Conservation (phyloP, 2,888 invertebrate genomes). For the Clepsis dumicolana region DNA sequence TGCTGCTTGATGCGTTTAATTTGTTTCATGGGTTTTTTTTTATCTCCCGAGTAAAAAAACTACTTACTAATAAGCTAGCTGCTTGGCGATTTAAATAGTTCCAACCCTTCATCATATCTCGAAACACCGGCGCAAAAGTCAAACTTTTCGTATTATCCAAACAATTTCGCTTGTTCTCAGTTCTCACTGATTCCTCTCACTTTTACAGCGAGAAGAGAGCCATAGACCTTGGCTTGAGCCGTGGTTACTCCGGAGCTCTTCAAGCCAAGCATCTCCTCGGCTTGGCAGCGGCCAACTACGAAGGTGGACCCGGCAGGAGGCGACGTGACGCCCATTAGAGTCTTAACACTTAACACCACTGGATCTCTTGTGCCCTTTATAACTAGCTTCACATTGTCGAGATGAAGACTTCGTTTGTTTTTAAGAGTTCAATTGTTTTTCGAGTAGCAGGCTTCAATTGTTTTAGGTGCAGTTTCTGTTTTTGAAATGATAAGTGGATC, state of each 20-base stretch:
- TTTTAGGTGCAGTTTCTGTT: neutral
- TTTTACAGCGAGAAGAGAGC: slow-evolving; percentile 93
- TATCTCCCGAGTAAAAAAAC: too few species aligned
- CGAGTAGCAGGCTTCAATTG: neutral
- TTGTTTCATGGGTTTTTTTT: too few species aligned
- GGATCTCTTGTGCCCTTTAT: slow-evolving; percentile 31
- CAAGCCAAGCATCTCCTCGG: slow-evolving; percentile 97
- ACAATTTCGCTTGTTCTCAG: neutral
- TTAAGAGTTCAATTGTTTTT: neutral
- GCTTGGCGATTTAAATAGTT: too few species aligned
- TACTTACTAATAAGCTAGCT: too few species aligned
- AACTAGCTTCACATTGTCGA: neutral
- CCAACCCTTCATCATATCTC: too few species aligned
- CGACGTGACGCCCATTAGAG: slow-evolving; percentile 87
- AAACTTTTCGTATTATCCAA: too few species aligned
- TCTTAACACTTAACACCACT: slow-evolving; percentile 1
- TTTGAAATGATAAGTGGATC: neutral
- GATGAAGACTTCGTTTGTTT: neutral
- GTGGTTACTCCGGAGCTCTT: slow-evolving; percentile 95
- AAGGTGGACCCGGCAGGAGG: slow-evolving; percentile 95
- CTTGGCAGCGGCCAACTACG: slow-evolving; percentile 94
- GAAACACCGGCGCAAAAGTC: too few species aligned
- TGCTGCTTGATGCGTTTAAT: too few species aligned
- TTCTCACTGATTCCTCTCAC: neutral
- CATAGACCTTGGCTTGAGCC: slow-evolving; percentile 94